A percentile compares a stretch with the other conserved stretches of the same genome.
Evolutionary conservation across 92 coral and sea anemone species (phyloP).

Genomic region (Palythoa grandiflora): DNA sequence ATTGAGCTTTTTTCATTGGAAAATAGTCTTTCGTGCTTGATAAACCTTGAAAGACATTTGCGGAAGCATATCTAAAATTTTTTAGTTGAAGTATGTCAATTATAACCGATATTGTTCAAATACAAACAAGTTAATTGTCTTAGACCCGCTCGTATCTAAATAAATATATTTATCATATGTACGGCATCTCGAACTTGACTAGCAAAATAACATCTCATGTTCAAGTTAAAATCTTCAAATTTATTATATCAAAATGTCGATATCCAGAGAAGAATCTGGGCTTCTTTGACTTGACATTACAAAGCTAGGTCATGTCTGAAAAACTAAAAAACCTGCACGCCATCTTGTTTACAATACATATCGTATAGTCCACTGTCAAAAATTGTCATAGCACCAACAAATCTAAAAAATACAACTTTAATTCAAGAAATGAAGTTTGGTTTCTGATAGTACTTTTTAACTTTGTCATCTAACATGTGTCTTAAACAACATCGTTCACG

Average conservation of each 20-base stretch:
- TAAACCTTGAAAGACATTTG: not conserved
- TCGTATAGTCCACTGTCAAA: not conserved
- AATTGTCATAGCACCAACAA: not conserved
- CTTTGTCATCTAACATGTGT: not conserved
- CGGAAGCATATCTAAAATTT: slow-evolving; percentile 34
- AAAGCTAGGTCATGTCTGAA: slow-evolving; percentile 9
- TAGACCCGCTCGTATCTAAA: slow-evolving; percentile 30
- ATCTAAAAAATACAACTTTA: not conserved
- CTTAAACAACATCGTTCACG: slow-evolving; percentile 21
- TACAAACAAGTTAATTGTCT: slow-evolving; percentile 49
- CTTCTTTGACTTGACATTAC: not conserved
- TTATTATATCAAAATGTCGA: not conserved
- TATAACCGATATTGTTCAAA: slow-evolving; percentile 49
- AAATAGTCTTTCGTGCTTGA: not conserved
- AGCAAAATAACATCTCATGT: not conserved
- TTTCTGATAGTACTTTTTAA: not conserved
- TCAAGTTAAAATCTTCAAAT: not conserved
- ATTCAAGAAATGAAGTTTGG: not conserved
- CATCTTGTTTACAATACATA: not conserved
- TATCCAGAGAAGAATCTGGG: too few relatives aligned
- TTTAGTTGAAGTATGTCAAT: slow-evolving; percentile 45
- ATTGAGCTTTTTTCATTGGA: not conserved
- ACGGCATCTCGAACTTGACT: not conserved
- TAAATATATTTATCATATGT: slow-evolving; percentile 25
- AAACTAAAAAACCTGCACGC: slow-evolving; percentile 33